These are phyloP conservation scores for Eurytoma californica DNA, from an alignment of 2,888 invertebrate genomes.

Conservation along the genomic window DNA sequence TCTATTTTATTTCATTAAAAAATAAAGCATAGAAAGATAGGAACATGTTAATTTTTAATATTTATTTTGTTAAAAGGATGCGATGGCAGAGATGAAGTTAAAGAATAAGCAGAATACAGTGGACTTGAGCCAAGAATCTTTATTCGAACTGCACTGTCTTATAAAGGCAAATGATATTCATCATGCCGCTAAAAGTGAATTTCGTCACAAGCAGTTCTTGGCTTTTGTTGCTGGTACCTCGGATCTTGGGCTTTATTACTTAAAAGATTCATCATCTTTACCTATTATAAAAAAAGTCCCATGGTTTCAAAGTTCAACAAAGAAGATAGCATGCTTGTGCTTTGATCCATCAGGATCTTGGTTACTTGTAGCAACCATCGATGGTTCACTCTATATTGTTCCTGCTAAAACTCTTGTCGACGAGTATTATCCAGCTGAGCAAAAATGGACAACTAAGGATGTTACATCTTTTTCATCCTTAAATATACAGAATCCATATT, in stretches of 20 bases:
- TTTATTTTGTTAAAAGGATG: slow-evolving; percentile 40
- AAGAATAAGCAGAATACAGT: slow-evolving; percentile 42
- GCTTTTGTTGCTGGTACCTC: slow-evolving; percentile 68
- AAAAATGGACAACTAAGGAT: slow-evolving; percentile 79
- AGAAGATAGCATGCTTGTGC: slow-evolving; percentile 77
- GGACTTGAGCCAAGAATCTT: slow-evolving; percentile 51
- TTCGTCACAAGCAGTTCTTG: slow-evolving; percentile 66
- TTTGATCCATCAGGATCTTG: slow-evolving; percentile 90
- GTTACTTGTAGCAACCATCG: slow-evolving; percentile 78
- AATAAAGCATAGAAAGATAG: too few relatives aligned
- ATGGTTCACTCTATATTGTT: slow-evolving; percentile 80
- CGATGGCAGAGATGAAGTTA: slow-evolving; percentile 51
- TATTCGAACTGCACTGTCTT: slow-evolving; percentile 70
- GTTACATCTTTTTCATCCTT: slow-evolving; percentile 76
- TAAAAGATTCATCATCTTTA: slow-evolving; percentile 61
- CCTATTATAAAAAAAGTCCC: slow-evolving; percentile 70
- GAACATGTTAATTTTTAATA: neutral
- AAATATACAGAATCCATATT: slow-evolving; percentile 68
- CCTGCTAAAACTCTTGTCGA: slow-evolving; percentile 80
- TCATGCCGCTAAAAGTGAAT: slow-evolving; percentile 67
- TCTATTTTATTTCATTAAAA: too few relatives aligned
- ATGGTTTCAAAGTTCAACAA: slow-evolving; percentile 70
- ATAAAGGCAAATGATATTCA: slow-evolving; percentile 68
- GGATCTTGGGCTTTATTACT: slow-evolving; percentile 70
- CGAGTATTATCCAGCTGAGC: slow-evolving; percentile 76